These are phyloP conservation scores for Arctocebus calabarensis DNA, from an alignment of 2,797 vertebrate species.

Conservation along the genomic window DNA sequence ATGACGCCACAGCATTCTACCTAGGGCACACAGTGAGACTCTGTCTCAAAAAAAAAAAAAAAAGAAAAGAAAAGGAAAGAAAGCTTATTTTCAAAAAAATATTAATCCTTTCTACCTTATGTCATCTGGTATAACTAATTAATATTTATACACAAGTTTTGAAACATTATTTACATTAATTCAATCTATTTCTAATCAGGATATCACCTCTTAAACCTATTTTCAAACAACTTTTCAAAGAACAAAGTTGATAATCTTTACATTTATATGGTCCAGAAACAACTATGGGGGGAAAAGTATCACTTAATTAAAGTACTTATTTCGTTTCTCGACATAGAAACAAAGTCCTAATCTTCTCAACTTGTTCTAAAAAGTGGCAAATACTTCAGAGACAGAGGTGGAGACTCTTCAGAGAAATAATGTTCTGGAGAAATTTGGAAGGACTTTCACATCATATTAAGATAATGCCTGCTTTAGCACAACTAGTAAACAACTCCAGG, in stretches of 20 bases:
- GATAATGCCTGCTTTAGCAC: not conserved
- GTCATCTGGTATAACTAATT: not conserved
- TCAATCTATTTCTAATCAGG: constrained; percentile 51
- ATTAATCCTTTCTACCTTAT: constrained; percentile 16
- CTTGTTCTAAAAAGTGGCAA: constrained; percentile 45
- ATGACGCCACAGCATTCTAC: not conserved
- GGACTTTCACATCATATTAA: not conserved
- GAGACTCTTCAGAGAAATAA: constrained; percentile 33
- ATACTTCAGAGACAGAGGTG: constrained; percentile 25
- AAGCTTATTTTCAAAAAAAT: constrained; percentile 44
- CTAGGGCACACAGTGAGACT: not conserved
- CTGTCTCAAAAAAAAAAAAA: not conserved
- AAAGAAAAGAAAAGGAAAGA: not conserved
- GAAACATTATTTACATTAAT: constrained; percentile 10
- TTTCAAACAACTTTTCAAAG: constrained; percentile 33
- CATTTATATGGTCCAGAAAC: constrained; percentile 56
- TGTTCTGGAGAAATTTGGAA: constrained; percentile 24
- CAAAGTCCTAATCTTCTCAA: not conserved
- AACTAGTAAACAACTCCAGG: not conserved
- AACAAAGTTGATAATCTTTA: not conserved
- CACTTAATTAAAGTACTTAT: constrained; percentile 73
- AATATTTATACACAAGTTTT: not conserved
- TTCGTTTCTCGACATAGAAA: constrained; percentile 49
- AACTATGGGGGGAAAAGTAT: constrained; percentile 17
- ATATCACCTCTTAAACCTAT: constrained; percentile 24